Evolutionary conservation across 2,797 vertebrate genomes (phyloP), one percentile per base, ranked within the genome.

Genomic region (Sylvia borin): DNA sequence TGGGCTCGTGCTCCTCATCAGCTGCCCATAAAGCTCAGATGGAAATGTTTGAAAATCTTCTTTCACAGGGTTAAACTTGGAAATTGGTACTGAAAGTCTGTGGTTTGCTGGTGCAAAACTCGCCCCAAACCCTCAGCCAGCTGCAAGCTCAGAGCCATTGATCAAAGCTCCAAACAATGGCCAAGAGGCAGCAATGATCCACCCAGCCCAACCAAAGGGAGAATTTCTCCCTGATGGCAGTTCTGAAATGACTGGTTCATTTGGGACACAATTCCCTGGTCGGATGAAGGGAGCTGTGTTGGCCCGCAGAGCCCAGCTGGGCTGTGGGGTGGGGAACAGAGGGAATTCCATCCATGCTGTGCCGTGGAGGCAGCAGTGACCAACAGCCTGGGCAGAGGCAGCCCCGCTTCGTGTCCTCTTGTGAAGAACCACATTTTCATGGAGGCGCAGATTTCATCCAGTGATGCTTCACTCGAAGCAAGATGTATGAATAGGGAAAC

Each of bases 401-500:
- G 64, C 26, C 47, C 71, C 47, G 73, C 25, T 17, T 10, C 0
- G 0, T 53, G 70, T 55, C 47, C 71, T 45, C 29, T 45, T 6
- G 45, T 60, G 85, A 74, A 65, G 73, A 51, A 45, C 31, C 15
- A 25, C n/a, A 70, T 67, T 78, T 15, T 38, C 21, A 6, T 50
- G 4, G 4, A 60, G 53, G 62, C 51, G 75, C 57, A 79, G 71
- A 40, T 89, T 84, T 79, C 14, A 3, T 45, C 72, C 53, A 32
- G 17, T 3, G 25, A 61, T 84, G 85, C 92, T 89, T 81, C 50
- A 21, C 93, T 86, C 15, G 5, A 70, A 84, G 86, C 73, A 60
- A 87, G 57, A 89, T 84, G 38, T 51, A 77, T 61, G 58, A 90
- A 90, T 91, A 75, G 94, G 92, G 82, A 96, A 96, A 73, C 61